Evolutionary conservation across 1,140 invertebrate genomes (phyloP).

Genomic region (Hydropsyche tenuis): DNA sequence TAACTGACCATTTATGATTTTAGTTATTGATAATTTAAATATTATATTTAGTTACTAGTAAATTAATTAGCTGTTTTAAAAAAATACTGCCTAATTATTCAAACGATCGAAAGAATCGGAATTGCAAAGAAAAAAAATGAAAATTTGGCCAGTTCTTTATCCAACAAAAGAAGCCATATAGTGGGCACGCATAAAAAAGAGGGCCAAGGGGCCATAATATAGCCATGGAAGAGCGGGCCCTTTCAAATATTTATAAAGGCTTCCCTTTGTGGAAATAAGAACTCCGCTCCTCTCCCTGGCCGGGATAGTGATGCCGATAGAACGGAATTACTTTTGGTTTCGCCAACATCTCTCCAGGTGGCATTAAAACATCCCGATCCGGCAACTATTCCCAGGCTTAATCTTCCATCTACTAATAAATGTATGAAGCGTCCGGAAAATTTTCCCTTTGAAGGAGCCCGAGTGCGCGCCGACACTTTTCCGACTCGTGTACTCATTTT

Average conservation of each 20-base stretch:
- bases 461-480: background rate
- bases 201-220: background rate
- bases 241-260: constrained; percentile 47
- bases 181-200: no score
- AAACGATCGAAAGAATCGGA: no score
- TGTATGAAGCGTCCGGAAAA: constrained; percentile 45
- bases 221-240: constrained; percentile 15
- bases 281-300: constrained; percentile 7
- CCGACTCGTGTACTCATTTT: background rate
- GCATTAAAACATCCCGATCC: constrained; percentile 43
- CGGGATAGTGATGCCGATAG: constrained; percentile 47
- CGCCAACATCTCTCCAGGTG: constrained; percentile 43
- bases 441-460: constrained; percentile 46
- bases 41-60: no score
- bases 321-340: constrained; percentile 50
- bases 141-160: no score
- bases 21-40: no score
- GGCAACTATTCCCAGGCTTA: constrained; percentile 50
- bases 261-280: constrained; percentile 42
- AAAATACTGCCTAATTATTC: no score
- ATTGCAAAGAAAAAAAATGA: no score
- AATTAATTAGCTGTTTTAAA: no score
- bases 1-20: no score
- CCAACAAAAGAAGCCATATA: no score
- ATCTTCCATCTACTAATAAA: constrained; percentile 50